Evolutionary conservation across 2,797 vertebrate genomes (phyloP).

Genomic region (Liparis tanakae): DNA sequence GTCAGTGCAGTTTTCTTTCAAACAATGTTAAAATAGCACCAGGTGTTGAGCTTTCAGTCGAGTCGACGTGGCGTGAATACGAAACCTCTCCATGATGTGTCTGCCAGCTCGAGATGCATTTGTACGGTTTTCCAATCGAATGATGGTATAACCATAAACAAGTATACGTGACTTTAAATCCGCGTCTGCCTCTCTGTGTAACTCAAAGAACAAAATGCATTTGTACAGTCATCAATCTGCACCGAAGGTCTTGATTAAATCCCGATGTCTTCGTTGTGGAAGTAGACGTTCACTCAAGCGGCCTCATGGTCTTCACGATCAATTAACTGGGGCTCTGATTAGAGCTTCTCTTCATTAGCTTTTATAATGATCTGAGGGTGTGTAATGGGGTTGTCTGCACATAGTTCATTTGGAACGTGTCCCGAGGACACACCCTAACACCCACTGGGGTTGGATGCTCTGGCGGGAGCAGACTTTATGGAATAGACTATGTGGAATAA

Average conservation of each 20-base stretch:
- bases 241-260: conserved; percentile 10
- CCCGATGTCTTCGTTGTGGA: not conserved
- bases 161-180: not conserved
- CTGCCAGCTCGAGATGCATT: not conserved
- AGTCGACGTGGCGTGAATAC: not conserved
- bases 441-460: not conserved
- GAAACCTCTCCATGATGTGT: not conserved
- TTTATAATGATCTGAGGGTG: conserved; percentile 18
- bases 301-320: conserved; percentile 8
- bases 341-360: conserved; percentile 43
- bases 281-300: conserved; percentile 5
- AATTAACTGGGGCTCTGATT: conserved; percentile 39
- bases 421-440: not conserved
- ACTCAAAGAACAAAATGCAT: not conserved
- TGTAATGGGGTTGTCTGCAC: conserved; percentile 35
- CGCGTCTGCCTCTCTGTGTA: not conserved
- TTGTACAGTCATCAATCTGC: not conserved
- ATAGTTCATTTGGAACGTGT: conserved; percentile 31
- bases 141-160: conserved; percentile 12
- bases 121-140: not conserved
- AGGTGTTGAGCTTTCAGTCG: not conserved
- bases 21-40: not conserved
- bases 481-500: not conserved
- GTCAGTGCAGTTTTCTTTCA: not conserved
- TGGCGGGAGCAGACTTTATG: not conserved